These are phyloP conservation scores for Gandaritis pyraliata DNA, from an alignment of 2,888 invertebrate species.

Conservation along the genomic window DNA sequence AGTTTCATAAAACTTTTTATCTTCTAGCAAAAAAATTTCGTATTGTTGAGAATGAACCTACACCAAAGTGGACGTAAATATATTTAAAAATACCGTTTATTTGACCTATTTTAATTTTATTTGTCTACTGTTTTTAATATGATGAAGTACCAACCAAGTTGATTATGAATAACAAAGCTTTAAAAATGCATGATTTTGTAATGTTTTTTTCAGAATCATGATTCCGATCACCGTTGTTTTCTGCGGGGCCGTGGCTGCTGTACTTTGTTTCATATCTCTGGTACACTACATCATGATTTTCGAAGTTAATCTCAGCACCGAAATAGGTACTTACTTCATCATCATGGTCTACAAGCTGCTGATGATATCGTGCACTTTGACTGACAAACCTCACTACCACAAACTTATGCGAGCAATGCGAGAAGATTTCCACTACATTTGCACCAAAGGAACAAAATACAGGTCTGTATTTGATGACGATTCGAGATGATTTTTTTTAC, in stretches of 20 bases:
- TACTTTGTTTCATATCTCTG: slow-evolving; percentile 1
- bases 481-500: background rate
- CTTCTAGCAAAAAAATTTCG: slow-evolving; percentile 54
- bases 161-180: too few relatives aligned
- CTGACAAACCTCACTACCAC: slow-evolving; percentile 17
- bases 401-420: slow-evolving; percentile 19
- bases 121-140: too few relatives aligned
- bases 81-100: too few relatives aligned
- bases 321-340: slow-evolving; percentile 30
- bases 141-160: too few relatives aligned
- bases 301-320: slow-evolving; percentile 19
- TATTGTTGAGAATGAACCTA: slow-evolving; percentile 53
- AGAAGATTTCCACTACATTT: slow-evolving; percentile 33
- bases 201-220: slow-evolving; percentile 21
- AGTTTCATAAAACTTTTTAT: slow-evolving; percentile 61
- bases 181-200: too few relatives aligned
- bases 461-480: slow-evolving; percentile 24
- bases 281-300: slow-evolving; percentile 7
- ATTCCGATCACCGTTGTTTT: background rate
- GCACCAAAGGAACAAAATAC: slow-evolving; percentile 29
- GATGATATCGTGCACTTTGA: slow-evolving; percentile 18
- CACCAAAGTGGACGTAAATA: slow-evolving; percentile 37
- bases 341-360: slow-evolving; percentile 28
- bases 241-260: background rate
- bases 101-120: too few relatives aligned